Percentiles rank a stretch among this genome's conserved stretches.
These are phyloP conservation scores for Toxotes jaculatrix DNA, from an alignment of 2,113 vertebrate species.

Conservation along the genomic window DNA sequence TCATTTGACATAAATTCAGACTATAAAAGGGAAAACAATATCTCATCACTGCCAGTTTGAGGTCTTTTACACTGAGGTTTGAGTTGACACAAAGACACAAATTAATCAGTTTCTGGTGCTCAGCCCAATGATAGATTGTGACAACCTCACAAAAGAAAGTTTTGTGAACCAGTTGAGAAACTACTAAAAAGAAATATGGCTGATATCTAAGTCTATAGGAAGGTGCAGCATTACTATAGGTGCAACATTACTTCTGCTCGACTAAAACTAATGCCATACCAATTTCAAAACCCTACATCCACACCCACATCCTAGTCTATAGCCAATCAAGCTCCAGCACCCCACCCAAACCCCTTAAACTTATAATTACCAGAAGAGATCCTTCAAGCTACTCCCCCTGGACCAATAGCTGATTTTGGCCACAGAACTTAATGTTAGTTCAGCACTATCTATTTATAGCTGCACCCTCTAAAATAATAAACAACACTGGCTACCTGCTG, in stretches of 20 bases:
- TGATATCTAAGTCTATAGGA: not conserved
- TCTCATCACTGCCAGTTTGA: not conserved
- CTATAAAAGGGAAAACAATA: not conserved
- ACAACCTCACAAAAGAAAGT: not conserved
- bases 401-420: constrained; percentile 13
- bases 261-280: too few species aligned
- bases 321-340: not conserved
- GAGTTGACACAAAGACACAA: not conserved
- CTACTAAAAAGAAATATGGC: too few species aligned
- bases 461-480: constrained; percentile 28
- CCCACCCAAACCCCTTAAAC: not conserved
- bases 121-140: not conserved
- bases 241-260: too few species aligned
- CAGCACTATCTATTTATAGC: not conserved
- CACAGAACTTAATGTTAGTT: constrained; percentile 13
- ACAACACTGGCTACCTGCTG: constrained; percentile 14
- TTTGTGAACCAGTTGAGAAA: not conserved
- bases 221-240: too few species aligned
- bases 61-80: not conserved
- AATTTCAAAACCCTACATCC: too few species aligned
- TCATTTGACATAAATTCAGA: not conserved
- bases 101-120: not conserved
- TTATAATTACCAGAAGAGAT: constrained; percentile 36
- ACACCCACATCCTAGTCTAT: not conserved
- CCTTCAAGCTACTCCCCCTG: constrained; percentile 23